Evolutionary conservation across 2,888 invertebrate genomes (phyloP).

Genomic region (Kuschelorhynchus macadamiae): DNA sequence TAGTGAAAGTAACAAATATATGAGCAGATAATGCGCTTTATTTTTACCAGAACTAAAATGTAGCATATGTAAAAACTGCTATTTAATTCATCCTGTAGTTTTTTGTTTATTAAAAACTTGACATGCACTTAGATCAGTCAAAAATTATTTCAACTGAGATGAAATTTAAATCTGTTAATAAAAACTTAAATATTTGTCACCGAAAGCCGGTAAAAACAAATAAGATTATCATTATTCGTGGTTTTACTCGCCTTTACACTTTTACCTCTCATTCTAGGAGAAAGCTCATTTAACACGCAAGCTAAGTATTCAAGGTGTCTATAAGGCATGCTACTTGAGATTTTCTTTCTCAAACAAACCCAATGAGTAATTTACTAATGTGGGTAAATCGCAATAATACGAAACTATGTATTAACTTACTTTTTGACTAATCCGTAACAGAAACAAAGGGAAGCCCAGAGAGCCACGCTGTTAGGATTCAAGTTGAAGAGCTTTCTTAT

Average conservation of each 20-base stretch:
- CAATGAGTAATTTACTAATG: not conserved
- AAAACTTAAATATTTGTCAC: not conserved
- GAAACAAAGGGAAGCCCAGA: constrained; percentile 68
- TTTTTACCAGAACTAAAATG: too few species aligned
- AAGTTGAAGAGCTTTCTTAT: constrained; percentile 63
- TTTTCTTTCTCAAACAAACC: not conserved
- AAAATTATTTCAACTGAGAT: not conserved
- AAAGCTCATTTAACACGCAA: constrained; percentile 49
- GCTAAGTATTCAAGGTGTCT: constrained; percentile 40
- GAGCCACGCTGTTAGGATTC: constrained; percentile 68
- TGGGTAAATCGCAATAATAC: not conserved
- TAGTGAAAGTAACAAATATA: too few species aligned
- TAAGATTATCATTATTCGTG: constrained; percentile 22
- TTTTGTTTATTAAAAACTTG: too few species aligned
- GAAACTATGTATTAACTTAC: constrained; percentile 60
- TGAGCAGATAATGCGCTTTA: too few species aligned
- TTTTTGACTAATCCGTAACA: constrained; percentile 65
- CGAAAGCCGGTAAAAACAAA: constrained; percentile 34
- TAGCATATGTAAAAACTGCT: too few species aligned
- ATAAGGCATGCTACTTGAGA: constrained; percentile 37
- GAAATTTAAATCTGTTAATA: not conserved
- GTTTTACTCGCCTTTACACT: constrained; percentile 32
- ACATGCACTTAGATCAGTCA: too few species aligned
- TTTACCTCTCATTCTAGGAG: constrained; percentile 41
- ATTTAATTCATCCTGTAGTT: too few species aligned